Evolutionary conservation across 37 sponge, comb jelly and placozoan genomes (phyloP), one percentile per base, ranked within the genome.

Genomic region (Hormiphora californensis): DNA sequence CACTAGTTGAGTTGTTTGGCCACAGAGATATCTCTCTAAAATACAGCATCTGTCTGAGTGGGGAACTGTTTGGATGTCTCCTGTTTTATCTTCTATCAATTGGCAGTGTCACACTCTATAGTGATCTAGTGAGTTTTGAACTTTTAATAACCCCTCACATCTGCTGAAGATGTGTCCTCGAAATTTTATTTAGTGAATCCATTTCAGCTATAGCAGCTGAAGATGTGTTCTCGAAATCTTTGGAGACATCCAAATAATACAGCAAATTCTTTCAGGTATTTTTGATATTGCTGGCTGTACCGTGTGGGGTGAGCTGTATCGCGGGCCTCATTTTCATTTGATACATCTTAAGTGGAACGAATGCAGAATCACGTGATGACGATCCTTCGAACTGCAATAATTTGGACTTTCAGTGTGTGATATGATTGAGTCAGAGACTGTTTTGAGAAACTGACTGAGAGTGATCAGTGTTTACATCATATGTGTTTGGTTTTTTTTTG

Each of bases 31-130:
- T 67, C 68, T 67, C 68, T 2, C 68, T 67, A 32, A 67, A 67
- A 39, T 67, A 67, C 68, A 67, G 68, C 30, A 39, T 67, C 4
- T 67, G 68, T 32, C 37, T 67, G 68, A 67, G 68, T 19, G 68
- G 68, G 36, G 68, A 67, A 19, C 4, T 67, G 68, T 67, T 67
- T 30, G 68, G 68, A 39, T 67, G 68, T 67, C 21, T 39, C 7
- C 36, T 67, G 3, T 67, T 67, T 39, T 67, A 67, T 30, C 3
- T 67, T 39, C 68, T 67, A 4, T 67, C 68, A 19, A 30, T 67
- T 19, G 68, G 68, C 68, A 67, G 68, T 67, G 68, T 67, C 3
- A 67, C 31, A 19, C 32, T 67, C 4, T 67, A 67, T 39, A 67
- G 34, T 32, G 68, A 67, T 15, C 34, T 67, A 39, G 68, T 67